Base-by-base conservation (phyloP, 2,888 invertebrate species). In the Oligia latruncula region DNA sequence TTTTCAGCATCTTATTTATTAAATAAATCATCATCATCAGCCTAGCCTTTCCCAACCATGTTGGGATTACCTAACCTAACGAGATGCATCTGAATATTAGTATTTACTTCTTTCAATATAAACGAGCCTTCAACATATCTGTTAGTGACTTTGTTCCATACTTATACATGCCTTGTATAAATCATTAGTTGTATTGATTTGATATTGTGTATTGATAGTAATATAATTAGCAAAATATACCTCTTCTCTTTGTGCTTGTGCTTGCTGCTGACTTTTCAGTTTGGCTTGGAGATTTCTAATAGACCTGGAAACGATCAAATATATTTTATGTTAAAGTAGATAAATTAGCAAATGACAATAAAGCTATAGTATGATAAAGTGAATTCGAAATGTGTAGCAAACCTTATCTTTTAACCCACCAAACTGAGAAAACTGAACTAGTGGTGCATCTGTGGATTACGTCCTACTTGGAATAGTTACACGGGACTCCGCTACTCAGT, bases 211-310 rank as follows among this genome's bases (percentile, higher is more conserved):
- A 49, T 0, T 46, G 0, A 13, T 23, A 52, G 6, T 67, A 62
- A 55, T 29, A 66, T 65, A 74, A 74, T 71, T 55, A 62, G 29
- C 72, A 66, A 82, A 83, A 87, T 93, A 92, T 97, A 98, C 98
- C 98, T 98, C 98, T 95, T 97, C 97, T 95, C 96, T 97, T 97
- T 98, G 98, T 97, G 98, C 97, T 97, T 97, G 97, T 95, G 98
- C 97, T 97, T 98, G 98, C 95, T 98, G 98, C 97, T 98, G 98
- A 97, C 98, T 98, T 97, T 98, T 98, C 95, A 98, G 95, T 97
- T 98, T 99, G 95, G 98, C 98, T 98, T 99, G 98, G 97, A 98
- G 98, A 97, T 98, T 98, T 97, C 98, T 98, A 94, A 99, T 97
- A 96, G 98, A 98, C 96, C 99, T 99, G 96, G 43, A 97, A 98